phyloP scores from a whole-genome alignment of 2,797 vertebrate genomes.

The Gymnoscopelus braueri region DNA sequence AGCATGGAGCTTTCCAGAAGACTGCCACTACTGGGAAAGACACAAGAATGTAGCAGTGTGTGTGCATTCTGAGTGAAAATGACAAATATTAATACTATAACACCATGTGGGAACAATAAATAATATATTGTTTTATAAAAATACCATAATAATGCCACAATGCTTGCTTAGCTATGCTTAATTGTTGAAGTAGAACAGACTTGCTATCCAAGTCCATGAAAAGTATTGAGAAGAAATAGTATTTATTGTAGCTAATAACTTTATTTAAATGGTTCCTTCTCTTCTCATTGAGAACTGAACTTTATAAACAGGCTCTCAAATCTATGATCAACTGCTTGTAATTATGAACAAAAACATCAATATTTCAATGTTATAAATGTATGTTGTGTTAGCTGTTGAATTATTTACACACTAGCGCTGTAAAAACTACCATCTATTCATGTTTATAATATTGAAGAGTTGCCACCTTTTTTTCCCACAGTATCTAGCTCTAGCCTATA shows the following conservation, averaged over 20 bases:
- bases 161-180: too few relatives aligned
- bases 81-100: neutral
- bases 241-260: too few relatives aligned
- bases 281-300: too few relatives aligned
- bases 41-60: conserved; percentile 81
- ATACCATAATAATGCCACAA: neutral
- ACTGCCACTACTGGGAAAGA: conserved; percentile 84
- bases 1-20: conserved; percentile 79
- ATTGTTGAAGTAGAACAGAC: too few relatives aligned
- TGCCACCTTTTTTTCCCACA: neutral
- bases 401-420: neutral
- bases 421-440: conserved; percentile 7
- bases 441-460: neutral
- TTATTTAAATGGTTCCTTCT: too few relatives aligned
- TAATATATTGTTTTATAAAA: neutral
- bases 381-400: conserved; percentile 13
- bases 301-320: too few relatives aligned
- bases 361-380: neutral
- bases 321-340: too few relatives aligned
- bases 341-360: too few relatives aligned
- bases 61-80: conserved; percentile 75
- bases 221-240: too few relatives aligned
- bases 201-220: too few relatives aligned
- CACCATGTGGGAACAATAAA: neutral
- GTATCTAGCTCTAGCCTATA: conserved; percentile 10